Conservation (phyloP, 2,113 vertebrate genomes). For the Ginglymostoma cirratum region DNA sequence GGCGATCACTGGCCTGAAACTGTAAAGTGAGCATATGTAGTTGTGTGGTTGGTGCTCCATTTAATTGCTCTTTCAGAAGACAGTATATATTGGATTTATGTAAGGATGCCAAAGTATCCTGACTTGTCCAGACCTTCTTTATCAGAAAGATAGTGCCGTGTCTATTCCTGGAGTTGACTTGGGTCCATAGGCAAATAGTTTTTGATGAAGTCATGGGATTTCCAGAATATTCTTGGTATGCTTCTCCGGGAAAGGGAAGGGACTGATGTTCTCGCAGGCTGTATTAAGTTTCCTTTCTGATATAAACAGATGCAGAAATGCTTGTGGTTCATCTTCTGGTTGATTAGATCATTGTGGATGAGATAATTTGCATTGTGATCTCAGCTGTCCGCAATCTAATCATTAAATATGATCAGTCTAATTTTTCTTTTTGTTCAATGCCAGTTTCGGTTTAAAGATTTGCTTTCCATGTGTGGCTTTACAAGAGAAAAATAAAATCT, state of each 20-base stretch:
- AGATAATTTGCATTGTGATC: background rate
- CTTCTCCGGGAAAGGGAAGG: background rate
- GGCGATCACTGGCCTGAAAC: background rate
- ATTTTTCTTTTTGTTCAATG: background rate
- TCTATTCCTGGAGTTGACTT: background rate
- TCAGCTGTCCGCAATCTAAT: conserved; percentile 18
- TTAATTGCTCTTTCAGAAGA: background rate
- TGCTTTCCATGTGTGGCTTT: background rate
- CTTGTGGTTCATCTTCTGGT: background rate
- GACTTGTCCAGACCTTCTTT: background rate
- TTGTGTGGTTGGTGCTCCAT: background rate
- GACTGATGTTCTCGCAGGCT: background rate
- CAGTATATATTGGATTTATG: background rate
- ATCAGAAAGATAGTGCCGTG: background rate
- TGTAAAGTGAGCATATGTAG: background rate
- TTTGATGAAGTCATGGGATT: background rate
- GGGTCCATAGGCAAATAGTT: background rate
- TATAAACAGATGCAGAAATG: background rate
- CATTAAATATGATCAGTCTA: background rate
- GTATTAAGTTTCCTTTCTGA: background rate
- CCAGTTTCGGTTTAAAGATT: conserved; percentile 7
- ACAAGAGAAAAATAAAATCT: background rate
- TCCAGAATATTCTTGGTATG: background rate
- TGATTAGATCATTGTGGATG: conserved; percentile 21
- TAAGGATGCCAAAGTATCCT: background rate